phyloP scores from a whole-genome alignment of 2,888 invertebrate species.

The Pristionchus fissidentatus region DNA sequence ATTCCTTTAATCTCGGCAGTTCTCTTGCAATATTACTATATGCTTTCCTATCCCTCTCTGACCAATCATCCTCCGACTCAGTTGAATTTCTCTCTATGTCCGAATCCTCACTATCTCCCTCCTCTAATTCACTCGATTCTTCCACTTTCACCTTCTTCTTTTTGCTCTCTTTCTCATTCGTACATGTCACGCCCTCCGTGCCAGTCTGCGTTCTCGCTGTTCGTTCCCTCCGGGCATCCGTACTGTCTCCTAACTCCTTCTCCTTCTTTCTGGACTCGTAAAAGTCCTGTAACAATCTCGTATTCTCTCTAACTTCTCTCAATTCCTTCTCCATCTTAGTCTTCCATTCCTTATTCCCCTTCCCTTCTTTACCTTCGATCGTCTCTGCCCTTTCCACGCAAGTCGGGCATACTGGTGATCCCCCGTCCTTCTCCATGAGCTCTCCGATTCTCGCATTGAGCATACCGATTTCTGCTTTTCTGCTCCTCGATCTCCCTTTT shows the following conservation, averaged over 20 bases:
- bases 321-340: not conserved
- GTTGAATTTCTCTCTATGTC: not conserved
- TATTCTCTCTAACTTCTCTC: not conserved
- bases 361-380: too few species aligned
- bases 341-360: not conserved
- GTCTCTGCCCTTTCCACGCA: too few species aligned
- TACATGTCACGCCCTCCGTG: too few species aligned
- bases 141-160: too few species aligned
- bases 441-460: too few species aligned
- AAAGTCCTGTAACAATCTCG: not conserved
- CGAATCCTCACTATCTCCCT: not conserved
- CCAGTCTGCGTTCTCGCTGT: too few species aligned
- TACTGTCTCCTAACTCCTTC: not conserved
- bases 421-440: too few species aligned
- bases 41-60: not conserved
- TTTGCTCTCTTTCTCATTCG: not conserved
- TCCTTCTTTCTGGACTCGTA: not conserved
- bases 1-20: not conserved
- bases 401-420: too few species aligned
- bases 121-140: not conserved
- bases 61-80: not conserved
- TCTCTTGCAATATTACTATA: too few species aligned
- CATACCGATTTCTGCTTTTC: too few species aligned
- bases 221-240: not conserved
- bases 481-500: too few species aligned